Evolutionary conservation across 2,888 invertebrate genomes (phyloP).

Genomic region (Glomeris marginata): DNA sequence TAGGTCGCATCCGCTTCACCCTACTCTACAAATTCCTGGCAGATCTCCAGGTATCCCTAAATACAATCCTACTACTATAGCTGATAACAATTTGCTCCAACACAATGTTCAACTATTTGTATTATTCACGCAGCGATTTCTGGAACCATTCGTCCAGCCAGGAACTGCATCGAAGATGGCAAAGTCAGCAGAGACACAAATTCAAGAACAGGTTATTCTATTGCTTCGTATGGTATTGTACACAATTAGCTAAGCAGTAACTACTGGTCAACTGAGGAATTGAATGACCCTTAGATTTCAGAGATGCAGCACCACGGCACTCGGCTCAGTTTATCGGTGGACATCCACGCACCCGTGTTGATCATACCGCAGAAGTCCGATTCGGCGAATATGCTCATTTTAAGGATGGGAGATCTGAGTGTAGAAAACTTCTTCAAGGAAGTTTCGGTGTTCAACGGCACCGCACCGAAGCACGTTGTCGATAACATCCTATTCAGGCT

Average conservation of each 20-base stretch:
- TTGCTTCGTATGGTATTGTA: too few relatives aligned
- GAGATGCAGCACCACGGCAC: constrained; percentile 29
- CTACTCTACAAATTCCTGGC: constrained; percentile 38
- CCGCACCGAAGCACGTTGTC: constrained; percentile 36
- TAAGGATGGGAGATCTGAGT: constrained; percentile 57
- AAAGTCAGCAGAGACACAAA: constrained; percentile 16
- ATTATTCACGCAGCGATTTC: constrained; percentile 26
- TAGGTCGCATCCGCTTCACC: constrained; percentile 56
- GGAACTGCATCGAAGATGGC: constrained; percentile 17
- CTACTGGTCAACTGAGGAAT: neutral
- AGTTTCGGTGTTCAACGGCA: constrained; percentile 17
- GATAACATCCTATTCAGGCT: constrained; percentile 57
- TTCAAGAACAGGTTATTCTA: constrained; percentile 17
- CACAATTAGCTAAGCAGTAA: neutral
- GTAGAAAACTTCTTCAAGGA: constrained; percentile 66
- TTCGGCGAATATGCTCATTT: constrained; percentile 55
- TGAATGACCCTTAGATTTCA: constrained; percentile 11
- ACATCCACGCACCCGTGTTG: constrained; percentile 56
- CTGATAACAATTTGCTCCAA: neutral
- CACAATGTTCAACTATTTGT: neutral
- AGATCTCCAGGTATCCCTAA: constrained; percentile 27
- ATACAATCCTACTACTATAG: neutral
- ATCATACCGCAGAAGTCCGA: constrained; percentile 63
- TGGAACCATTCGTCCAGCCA: constrained; percentile 29
- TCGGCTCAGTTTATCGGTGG: constrained; percentile 44